phyloP scores from a whole-genome alignment of 2,888 invertebrate genomes.

The Hypercompe scribonia region DNA sequence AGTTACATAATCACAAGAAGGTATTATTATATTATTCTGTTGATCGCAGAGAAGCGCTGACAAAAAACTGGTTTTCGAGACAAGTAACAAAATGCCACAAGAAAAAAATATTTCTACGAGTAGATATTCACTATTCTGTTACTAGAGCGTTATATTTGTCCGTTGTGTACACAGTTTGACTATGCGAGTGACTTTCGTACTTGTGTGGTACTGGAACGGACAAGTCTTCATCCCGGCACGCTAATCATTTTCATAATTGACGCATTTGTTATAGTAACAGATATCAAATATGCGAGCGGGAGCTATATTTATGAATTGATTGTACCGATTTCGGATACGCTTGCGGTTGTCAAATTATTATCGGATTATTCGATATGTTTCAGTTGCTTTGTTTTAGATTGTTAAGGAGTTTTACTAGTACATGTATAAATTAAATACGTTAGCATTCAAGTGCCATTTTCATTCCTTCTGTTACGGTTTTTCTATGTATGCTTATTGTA shows the following conservation, averaged over 20 bases:
- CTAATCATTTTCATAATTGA: neutral
- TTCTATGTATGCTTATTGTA: too few species aligned
- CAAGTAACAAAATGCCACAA: slow-evolving; percentile 9
- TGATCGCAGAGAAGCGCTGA: neutral
- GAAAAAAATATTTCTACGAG: neutral
- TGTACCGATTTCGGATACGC: too few species aligned
- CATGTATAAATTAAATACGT: too few species aligned
- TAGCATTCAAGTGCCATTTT: too few species aligned
- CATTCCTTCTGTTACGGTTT: too few species aligned
- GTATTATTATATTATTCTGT: too few species aligned
- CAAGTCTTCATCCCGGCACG: neutral
- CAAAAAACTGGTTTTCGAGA: slow-evolving; percentile 14
- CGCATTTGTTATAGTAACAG: neutral
- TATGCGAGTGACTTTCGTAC: neutral
- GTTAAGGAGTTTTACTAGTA: too few species aligned
- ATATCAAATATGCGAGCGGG: neutral
- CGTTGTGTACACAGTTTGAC: neutral
- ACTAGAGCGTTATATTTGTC: neutral
- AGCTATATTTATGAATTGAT: too few species aligned
- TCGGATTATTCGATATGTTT: too few species aligned
- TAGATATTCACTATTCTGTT: neutral
- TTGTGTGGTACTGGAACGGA: neutral
- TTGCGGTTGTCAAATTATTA: too few species aligned
- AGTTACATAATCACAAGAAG: neutral
- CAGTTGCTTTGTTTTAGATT: too few species aligned